These are phyloP conservation scores for Sycophaga agraensis DNA, from an alignment of 1,140 invertebrate genomes.

Conservation along the genomic window DNA sequence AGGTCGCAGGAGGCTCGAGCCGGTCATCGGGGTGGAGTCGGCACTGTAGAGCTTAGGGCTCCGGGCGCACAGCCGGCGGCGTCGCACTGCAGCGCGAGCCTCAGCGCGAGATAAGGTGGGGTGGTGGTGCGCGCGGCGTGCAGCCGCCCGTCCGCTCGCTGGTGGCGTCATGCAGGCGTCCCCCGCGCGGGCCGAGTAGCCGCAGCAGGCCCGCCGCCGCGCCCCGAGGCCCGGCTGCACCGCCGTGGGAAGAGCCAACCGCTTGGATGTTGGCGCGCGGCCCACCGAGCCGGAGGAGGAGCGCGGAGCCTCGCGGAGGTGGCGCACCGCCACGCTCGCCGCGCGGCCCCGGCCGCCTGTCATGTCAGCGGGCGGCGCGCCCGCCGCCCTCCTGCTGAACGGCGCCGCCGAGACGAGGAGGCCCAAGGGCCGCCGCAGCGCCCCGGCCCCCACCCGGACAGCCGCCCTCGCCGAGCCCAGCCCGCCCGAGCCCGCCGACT, in stretches of 20 bases:
- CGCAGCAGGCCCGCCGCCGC: too few relatives aligned
- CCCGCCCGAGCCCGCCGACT: neutral
- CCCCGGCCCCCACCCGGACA: neutral
- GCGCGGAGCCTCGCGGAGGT: slow-evolving; percentile 16
- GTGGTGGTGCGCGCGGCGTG: too few relatives aligned
- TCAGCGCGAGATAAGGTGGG: too few relatives aligned
- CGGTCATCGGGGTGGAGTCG: too few relatives aligned
- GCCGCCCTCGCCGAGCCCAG: neutral
- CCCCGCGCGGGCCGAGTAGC: too few relatives aligned
- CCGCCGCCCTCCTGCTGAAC: slow-evolving; percentile 9
- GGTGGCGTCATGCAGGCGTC: too few relatives aligned
- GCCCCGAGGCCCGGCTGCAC: too few relatives aligned
- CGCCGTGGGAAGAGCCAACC: slow-evolving; percentile 24
- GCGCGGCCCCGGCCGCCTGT: neutral
- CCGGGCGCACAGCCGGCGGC: too few relatives aligned
- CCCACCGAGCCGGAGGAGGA: slow-evolving; percentile 4
- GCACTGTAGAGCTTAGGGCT: too few relatives aligned
- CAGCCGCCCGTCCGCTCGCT: too few relatives aligned
- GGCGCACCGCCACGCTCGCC: neutral
- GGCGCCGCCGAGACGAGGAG: slow-evolving; percentile 15
- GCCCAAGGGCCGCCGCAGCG: neutral
- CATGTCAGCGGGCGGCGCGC: slow-evolving; percentile 21
- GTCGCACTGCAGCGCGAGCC: too few relatives aligned
- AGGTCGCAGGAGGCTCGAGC: too few relatives aligned
- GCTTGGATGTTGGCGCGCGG: slow-evolving; percentile 27